A percentile compares a stretch with the other conserved stretches of the same genome.
Conservation (phyloP, 2,888 invertebrate species). For the Epirrhoe tristata region DNA sequence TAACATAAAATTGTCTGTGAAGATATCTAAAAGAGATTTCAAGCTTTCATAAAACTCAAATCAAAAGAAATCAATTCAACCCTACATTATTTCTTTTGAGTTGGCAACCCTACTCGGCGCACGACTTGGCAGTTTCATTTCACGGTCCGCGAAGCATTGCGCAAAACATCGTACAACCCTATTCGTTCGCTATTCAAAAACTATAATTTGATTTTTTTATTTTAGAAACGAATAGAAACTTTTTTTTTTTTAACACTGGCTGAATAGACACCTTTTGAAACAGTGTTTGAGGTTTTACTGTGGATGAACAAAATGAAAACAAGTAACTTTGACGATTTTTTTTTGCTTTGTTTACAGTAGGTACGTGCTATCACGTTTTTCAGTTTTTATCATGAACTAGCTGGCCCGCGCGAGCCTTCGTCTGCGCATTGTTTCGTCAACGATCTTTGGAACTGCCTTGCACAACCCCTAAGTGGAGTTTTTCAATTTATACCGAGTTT, state of each 20-base stretch:
- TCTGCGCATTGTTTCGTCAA: too few relatives aligned
- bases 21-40: neutral
- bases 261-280: slow-evolving; percentile 13
- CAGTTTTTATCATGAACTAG: slow-evolving; percentile 1
- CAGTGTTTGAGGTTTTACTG: slow-evolving; percentile 10
- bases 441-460: too few relatives aligned
- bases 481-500: too few relatives aligned
- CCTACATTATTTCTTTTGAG: slow-evolving; percentile 21
- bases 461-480: too few relatives aligned
- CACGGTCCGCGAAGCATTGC: slow-evolving; percentile 54
- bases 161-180: slow-evolving; percentile 55
- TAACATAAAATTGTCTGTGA: neutral
- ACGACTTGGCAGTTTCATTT: slow-evolving; percentile 56
- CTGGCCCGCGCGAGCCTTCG: too few relatives aligned
- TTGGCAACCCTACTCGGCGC: slow-evolving; percentile 40
- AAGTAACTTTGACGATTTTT: too few relatives aligned
- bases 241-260: too few relatives aligned
- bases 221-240: slow-evolving; percentile 23
- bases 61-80: slow-evolving; percentile 20
- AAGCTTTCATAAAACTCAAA: slow-evolving; percentile 11
- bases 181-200: slow-evolving; percentile 39
- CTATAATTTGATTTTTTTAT: slow-evolving; percentile 33
- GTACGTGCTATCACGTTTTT: neutral
- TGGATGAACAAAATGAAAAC: slow-evolving; percentile 6
- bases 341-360: slow-evolving; percentile 1